Percentiles rank a stretch among this genome's conserved stretches.
Evolutionary conservation across 2,797 vertebrate genomes (phyloP).

Genomic region (Podargus strigoides): DNA sequence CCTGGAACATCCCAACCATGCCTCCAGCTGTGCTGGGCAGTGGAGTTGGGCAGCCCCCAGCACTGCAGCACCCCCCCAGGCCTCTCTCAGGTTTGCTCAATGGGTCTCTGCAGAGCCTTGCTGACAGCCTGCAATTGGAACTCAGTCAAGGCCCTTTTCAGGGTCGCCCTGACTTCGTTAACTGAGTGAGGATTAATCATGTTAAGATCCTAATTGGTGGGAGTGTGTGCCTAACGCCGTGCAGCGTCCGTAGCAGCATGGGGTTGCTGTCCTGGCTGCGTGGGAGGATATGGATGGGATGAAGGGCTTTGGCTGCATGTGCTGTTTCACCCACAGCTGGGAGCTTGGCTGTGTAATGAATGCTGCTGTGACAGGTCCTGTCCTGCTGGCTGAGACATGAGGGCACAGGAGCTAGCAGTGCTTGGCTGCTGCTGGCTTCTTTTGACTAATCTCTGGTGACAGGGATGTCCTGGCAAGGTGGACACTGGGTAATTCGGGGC

Average conservation of each 20-base stretch:
- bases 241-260: background rate
- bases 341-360: background rate
- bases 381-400: background rate
- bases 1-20: accelerated
- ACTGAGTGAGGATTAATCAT: background rate
- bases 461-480: background rate
- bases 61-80: background rate
- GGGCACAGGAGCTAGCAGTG: background rate
- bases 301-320: background rate
- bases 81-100: background rate
- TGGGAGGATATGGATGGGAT: background rate
- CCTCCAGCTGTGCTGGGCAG: accelerated
- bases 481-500: background rate
- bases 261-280: accelerated
- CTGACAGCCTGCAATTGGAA: accelerated
- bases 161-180: background rate
- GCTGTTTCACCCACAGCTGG: accelerated
- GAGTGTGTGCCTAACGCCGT: background rate
- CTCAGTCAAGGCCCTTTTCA: background rate
- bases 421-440: background rate
- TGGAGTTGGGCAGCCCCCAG: background rate
- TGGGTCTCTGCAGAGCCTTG: background rate
- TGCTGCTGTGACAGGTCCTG: background rate
- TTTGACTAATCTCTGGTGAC: conserved; percentile 11
- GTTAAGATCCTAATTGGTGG: background rate